A percentile compares a stretch with the other conserved stretches of the same genome.
These are phyloP conservation scores for Choloepus hoffmanni DNA, from an alignment of 2,113 vertebrate genomes.

Conservation along the genomic window DNA sequence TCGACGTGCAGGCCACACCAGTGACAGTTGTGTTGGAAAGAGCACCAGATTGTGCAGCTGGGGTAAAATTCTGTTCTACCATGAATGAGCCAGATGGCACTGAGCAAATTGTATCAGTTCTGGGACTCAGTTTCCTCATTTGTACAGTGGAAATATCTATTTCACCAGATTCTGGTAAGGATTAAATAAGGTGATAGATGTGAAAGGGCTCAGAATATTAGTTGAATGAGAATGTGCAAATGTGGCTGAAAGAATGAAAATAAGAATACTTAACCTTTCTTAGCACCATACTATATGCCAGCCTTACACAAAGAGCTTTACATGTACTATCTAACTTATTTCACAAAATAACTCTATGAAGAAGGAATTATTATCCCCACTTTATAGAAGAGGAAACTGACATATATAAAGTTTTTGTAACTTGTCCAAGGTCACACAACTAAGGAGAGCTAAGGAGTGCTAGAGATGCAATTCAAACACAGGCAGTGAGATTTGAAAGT, in stretches of 20 bases:
- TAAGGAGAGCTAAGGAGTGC: not conserved
- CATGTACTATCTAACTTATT: not conserved
- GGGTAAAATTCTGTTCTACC: not conserved
- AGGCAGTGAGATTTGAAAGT: not conserved
- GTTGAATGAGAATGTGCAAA: not conserved
- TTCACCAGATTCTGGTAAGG: not conserved
- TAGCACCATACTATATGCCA: not conserved
- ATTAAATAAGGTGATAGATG: not conserved
- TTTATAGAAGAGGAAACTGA: not conserved
- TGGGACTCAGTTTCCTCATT: not conserved
- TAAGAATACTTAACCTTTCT: not conserved
- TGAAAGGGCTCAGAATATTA: not conserved
- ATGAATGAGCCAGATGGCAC: accelerated
- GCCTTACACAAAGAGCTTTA: not conserved
- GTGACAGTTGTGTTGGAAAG: not conserved
- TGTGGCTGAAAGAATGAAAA: not conserved
- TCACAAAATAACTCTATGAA: not conserved
- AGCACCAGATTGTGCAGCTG: not conserved
- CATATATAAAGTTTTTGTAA: not conserved
- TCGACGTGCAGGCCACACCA: accelerated
- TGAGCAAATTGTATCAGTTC: accelerated
- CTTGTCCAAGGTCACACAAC: not conserved
- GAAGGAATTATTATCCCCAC: not conserved
- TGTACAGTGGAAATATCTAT: accelerated
- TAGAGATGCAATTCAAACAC: too few species aligned